Conservation (phyloP, 2,113 vertebrate genomes). For the Proteles cristata region DNA sequence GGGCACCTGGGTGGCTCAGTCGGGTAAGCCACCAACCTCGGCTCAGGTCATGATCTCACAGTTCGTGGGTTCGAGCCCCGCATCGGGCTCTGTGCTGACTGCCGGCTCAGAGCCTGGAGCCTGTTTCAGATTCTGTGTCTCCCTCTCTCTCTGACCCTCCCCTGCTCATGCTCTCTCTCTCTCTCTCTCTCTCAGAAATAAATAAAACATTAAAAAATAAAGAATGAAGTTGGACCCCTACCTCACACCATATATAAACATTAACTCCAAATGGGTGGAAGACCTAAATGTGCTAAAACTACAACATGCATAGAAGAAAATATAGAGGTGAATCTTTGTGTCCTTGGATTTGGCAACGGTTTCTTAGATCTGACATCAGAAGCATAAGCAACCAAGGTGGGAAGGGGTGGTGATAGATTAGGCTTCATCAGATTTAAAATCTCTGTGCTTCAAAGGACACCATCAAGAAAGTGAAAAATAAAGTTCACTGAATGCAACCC, state of each 20-base stretch:
- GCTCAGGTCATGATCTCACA: too few relatives aligned
- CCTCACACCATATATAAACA: neutral
- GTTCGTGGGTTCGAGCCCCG: too few relatives aligned
- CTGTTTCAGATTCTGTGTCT: too few relatives aligned
- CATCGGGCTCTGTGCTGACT: too few relatives aligned
- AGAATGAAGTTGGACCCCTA: neutral
- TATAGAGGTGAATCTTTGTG: neutral
- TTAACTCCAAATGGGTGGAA: neutral
- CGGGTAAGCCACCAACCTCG: too few relatives aligned
- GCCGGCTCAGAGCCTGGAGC: too few relatives aligned
- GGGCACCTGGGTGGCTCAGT: too few relatives aligned
- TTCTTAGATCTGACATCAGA: neutral
- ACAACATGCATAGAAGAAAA: neutral
- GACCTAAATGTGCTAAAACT: neutral
- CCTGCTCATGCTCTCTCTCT: too few relatives aligned
- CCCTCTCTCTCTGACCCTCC: too few relatives aligned
- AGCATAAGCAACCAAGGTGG: neutral
- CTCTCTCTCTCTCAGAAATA: too few relatives aligned
- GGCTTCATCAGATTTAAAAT: neutral
- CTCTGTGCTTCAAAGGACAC: neutral
- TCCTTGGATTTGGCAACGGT: neutral
- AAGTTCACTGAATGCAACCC: neutral
- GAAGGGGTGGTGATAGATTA: neutral
- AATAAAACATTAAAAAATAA: neutral
- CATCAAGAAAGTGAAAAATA: slow-evolving; percentile 15